phyloP scores from a whole-genome alignment of 1,140 invertebrate species.

The Drosophila rufa region DNA sequence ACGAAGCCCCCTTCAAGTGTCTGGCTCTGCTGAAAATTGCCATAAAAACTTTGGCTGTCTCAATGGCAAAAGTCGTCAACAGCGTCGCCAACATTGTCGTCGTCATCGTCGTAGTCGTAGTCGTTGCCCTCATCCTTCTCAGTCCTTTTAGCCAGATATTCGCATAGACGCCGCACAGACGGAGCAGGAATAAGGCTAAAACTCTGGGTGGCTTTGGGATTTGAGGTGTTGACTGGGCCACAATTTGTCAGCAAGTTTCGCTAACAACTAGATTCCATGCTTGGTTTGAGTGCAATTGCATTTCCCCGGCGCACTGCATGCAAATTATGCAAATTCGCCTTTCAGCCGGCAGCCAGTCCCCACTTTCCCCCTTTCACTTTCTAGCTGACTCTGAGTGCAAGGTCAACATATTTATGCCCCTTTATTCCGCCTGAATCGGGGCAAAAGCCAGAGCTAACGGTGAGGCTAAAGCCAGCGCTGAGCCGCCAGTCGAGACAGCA shows the following conservation, averaged over 20 bases:
- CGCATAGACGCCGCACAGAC: constrained; percentile 60
- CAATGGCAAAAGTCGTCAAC: constrained; percentile 78
- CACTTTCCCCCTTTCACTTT: constrained; percentile 62
- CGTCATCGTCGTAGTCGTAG: constrained; percentile 1
- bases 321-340: constrained; percentile 76
- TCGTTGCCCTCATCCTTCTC: constrained; percentile 50
- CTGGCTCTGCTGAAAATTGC: constrained; percentile 66
- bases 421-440: constrained; percentile 20
- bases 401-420: constrained; percentile 70
- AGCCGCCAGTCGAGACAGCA: constrained; percentile 43
- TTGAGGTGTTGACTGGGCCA: constrained; percentile 59
- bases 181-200: constrained; percentile 20
- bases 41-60: constrained; percentile 80
- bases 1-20: constrained; percentile 48
- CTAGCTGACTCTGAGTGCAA: constrained; percentile 66
- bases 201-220: constrained; percentile 20
- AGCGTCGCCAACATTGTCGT: constrained; percentile 47
- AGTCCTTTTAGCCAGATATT: constrained; percentile 34
- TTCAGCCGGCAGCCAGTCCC: constrained; percentile 10
- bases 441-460: constrained; percentile 5
- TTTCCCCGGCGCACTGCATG: constrained; percentile 37
- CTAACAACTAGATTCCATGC: constrained; percentile 67
- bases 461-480: constrained; percentile 7
- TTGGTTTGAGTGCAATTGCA: constrained; percentile 48
- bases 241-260: constrained; percentile 74